These are phyloP conservation scores for Lophius piscatorius DNA, from an alignment of 2,113 vertebrate species.

Conservation along the genomic window DNA sequence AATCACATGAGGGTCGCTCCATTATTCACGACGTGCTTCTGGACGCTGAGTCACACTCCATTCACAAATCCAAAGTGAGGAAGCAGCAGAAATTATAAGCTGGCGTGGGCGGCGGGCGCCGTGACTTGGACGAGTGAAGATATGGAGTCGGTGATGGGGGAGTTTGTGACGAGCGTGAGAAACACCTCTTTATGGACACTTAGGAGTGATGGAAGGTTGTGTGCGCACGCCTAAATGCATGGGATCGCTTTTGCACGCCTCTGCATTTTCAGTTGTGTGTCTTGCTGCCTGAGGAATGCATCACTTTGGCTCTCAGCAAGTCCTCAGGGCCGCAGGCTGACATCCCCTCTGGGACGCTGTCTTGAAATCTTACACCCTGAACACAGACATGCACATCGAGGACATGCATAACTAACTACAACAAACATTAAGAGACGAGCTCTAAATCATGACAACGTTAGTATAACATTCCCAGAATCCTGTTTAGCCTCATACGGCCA, in stretches of 20 bases:
- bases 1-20: conserved; percentile 39
- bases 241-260: conserved; percentile 8
- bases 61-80: conserved; percentile 73
- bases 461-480: conserved; percentile 45
- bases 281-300: conserved; percentile 27
- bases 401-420: conserved; percentile 16
- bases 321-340: conserved; percentile 34
- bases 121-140: conserved; percentile 19
- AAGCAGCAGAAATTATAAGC: conserved; percentile 45
- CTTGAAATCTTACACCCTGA: conserved; percentile 54
- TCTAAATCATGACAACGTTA: conserved; percentile 49
- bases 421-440: conserved; percentile 50
- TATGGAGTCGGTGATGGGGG: neutral
- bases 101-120: conserved; percentile 30
- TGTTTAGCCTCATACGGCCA: conserved; percentile 42
- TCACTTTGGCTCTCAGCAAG: conserved; percentile 27
- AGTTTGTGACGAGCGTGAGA: conserved; percentile 31
- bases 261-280: neutral
- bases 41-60: conserved; percentile 54
- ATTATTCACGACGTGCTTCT: conserved; percentile 68
- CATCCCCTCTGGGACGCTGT: conserved; percentile 42
- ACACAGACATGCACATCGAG: conserved; percentile 23
- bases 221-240: neutral
- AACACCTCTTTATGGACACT: conserved; percentile 33
- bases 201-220: conserved; percentile 6